A percentile compares a stretch with the other conserved stretches of the same genome.
Evolutionary conservation across 2,797 vertebrate genomes (phyloP).

Genomic region (Aeoliscus strigatus): DNA sequence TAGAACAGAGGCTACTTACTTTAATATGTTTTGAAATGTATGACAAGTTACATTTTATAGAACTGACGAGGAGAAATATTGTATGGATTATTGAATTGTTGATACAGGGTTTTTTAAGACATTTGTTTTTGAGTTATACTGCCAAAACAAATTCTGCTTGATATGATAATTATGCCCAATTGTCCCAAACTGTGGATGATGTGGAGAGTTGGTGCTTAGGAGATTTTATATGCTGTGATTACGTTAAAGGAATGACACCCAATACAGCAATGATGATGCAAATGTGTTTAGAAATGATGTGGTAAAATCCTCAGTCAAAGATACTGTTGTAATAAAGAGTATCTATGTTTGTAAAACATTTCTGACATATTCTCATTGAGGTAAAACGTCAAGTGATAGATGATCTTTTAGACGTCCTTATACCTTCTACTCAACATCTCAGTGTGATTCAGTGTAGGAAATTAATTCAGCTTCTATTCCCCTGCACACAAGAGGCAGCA

Average conservation of each 20-base stretch:
- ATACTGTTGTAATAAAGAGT: slow-evolving; percentile 69
- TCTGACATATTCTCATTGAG: slow-evolving; percentile 37
- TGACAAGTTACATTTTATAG: slow-evolving; percentile 40
- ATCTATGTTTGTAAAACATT: slow-evolving; percentile 69
- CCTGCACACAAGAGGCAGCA: slow-evolving; percentile 29
- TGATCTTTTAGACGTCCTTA: neutral
- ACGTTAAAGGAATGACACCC: slow-evolving; percentile 49
- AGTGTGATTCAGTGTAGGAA: slow-evolving; percentile 1
- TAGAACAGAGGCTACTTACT: slow-evolving; percentile 8
- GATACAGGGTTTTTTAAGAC: slow-evolving; percentile 61
- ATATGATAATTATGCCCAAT: slow-evolving; percentile 38
- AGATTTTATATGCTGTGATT: slow-evolving; percentile 46
- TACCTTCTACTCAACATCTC: neutral
- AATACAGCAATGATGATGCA: slow-evolving; percentile 42
- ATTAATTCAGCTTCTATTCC: slow-evolving; percentile 29
- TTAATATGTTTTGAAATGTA: slow-evolving; percentile 21
- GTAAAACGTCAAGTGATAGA: too few relatives aligned
- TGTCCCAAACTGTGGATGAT: slow-evolving; percentile 62
- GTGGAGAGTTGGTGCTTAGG: slow-evolving; percentile 44
- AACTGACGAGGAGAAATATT: slow-evolving; percentile 21
- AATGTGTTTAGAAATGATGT: slow-evolving; percentile 41
- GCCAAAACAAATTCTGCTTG: slow-evolving; percentile 40
- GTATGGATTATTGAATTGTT: slow-evolving; percentile 34
- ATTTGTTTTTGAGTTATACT: slow-evolving; percentile 36
- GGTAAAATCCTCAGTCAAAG: slow-evolving; percentile 34